These are phyloP conservation scores for Timema cristinae DNA, from an alignment of 2,888 invertebrate genomes.

Conservation along the genomic window DNA sequence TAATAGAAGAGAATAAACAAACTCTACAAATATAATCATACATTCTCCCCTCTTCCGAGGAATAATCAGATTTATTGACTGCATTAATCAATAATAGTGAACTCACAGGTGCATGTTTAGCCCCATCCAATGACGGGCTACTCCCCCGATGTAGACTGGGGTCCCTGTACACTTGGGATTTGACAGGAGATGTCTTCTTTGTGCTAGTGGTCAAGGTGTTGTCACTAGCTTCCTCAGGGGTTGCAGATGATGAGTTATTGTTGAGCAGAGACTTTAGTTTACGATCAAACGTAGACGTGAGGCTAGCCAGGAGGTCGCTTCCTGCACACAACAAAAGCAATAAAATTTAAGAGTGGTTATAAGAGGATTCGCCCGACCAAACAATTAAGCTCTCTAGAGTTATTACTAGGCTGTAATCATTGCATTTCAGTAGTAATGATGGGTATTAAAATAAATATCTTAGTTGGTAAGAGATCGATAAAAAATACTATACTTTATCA, in stretches of 20 bases:
- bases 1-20: too few relatives aligned
- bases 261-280: conserved; percentile 70
- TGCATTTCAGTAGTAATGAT: too few relatives aligned
- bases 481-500: too few relatives aligned
- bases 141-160: conserved; percentile 51
- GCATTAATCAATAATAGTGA: neutral
- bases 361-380: too few relatives aligned
- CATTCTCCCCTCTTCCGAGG: too few relatives aligned
- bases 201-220: neutral
- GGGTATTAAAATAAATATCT: too few relatives aligned
- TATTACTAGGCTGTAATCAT: too few relatives aligned
- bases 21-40: too few relatives aligned
- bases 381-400: too few relatives aligned
- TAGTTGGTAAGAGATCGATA: too few relatives aligned
- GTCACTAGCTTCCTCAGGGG: neutral
- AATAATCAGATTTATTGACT: too few relatives aligned
- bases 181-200: neutral
- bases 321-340: conserved; percentile 49
- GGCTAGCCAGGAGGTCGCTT: conserved; percentile 76
- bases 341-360: neutral
- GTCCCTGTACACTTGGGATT: conserved; percentile 42
- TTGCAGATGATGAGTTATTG: neutral
- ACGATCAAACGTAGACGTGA: conserved; percentile 81
- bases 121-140: conserved; percentile 10
- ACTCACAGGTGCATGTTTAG: conserved; percentile 1